phyloP scores from a whole-genome alignment of 2,797 vertebrate species.

The Lutjanus argentimaculatus region DNA sequence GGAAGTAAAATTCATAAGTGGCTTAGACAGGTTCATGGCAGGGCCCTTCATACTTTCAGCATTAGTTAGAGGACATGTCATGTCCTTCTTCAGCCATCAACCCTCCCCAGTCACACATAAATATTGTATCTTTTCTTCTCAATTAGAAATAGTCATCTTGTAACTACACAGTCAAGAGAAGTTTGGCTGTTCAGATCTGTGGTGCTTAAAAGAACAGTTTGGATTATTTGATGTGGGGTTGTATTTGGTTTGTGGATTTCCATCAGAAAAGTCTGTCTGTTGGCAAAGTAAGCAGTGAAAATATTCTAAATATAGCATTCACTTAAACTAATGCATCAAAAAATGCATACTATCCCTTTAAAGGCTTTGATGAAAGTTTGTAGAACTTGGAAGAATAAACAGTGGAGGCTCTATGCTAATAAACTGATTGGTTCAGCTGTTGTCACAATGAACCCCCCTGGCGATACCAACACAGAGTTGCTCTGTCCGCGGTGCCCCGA shows the following conservation, averaged over 20 bases:
- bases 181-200: neutral
- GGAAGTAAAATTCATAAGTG: slow-evolving; percentile 25
- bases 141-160: slow-evolving; percentile 26
- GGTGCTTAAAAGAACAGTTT: neutral
- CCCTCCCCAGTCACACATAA: slow-evolving; percentile 51
- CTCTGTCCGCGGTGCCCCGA: slow-evolving; percentile 52
- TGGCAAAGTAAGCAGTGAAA: no score
- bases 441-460: slow-evolving; percentile 50
- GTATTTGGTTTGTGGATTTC: no score
- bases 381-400: slow-evolving; percentile 36
- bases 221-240: no score
- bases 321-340: no score
- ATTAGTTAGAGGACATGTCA: slow-evolving; percentile 51
- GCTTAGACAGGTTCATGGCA: slow-evolving; percentile 40
- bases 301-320: no score
- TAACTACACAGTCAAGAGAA: neutral
- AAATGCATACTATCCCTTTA: no score
- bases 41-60: slow-evolving; percentile 25
- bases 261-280: no score
- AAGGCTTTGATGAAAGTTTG: slow-evolving; percentile 36
- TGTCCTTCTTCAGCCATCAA: slow-evolving; percentile 42
- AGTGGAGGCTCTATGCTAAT: slow-evolving; percentile 41
- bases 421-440: slow-evolving; percentile 60
- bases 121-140: slow-evolving; percentile 58
- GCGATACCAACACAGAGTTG: slow-evolving; percentile 49